These are phyloP conservation scores for Panagrolaimus sp. DNA, from an alignment of 1,140 invertebrate species.

Conservation along the genomic window DNA sequence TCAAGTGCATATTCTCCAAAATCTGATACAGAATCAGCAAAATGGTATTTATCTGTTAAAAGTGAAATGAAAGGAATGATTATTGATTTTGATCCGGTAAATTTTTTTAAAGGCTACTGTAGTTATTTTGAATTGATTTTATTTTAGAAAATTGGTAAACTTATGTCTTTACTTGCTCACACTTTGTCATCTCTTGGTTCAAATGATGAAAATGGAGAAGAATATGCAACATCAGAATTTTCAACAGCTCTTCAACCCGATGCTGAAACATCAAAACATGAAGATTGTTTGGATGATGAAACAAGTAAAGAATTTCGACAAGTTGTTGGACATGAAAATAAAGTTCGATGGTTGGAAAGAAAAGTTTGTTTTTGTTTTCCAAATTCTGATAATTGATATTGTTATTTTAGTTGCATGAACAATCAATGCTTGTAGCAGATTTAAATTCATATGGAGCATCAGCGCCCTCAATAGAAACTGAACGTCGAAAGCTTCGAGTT, in stretches of 20 bases:
- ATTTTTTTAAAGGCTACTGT: neutral
- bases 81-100: constrained; percentile 48
- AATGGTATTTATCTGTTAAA: constrained; percentile 93
- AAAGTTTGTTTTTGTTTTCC: constrained; percentile 31
- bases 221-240: constrained; percentile 61
- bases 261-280: constrained; percentile 19
- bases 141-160: constrained; percentile 69
- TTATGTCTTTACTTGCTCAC: constrained; percentile 82
- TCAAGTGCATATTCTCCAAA: constrained; percentile 44
- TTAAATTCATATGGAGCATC: constrained; percentile 40
- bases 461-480: constrained; percentile 37
- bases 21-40: constrained; percentile 69
- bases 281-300: constrained; percentile 18
- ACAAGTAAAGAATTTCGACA: constrained; percentile 20
- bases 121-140: neutral
- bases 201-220: constrained; percentile 71
- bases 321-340: constrained; percentile 37
- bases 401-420: constrained; percentile 50
- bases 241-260: constrained; percentile 25
- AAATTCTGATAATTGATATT: neutral
- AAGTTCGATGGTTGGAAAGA: constrained; percentile 41
- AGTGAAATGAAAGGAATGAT: constrained; percentile 91
- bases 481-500: constrained; percentile 50
- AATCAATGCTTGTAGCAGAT: constrained; percentile 50
- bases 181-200: constrained; percentile 86